These are phyloP conservation scores for Boloria euphrosyne DNA, from an alignment of 2,888 invertebrate genomes.

Conservation along the genomic window DNA sequence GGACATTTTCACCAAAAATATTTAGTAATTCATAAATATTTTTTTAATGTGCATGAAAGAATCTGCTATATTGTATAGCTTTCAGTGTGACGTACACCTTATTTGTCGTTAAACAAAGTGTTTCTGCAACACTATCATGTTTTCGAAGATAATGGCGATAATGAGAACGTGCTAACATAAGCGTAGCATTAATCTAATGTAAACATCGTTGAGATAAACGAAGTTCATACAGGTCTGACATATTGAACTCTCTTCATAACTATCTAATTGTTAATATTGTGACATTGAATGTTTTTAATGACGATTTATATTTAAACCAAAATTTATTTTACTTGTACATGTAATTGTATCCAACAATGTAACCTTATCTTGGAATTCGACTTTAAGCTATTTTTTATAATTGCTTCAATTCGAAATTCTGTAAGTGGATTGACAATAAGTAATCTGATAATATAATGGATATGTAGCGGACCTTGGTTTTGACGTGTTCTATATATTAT, in stretches of 20 bases:
- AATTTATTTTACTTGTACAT: neutral
- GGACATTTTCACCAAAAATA: too few relatives aligned
- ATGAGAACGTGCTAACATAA: slow-evolving; percentile 23
- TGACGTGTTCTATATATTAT: too few relatives aligned
- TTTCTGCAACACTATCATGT: slow-evolving; percentile 5
- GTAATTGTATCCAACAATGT: too few relatives aligned
- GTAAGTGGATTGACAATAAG: too few relatives aligned
- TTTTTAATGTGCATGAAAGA: too few relatives aligned
- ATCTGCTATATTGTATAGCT: neutral
- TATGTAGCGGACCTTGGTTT: too few relatives aligned
- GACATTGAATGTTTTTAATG: neutral
- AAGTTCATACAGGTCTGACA: slow-evolving; percentile 5
- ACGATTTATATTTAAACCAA: neutral
- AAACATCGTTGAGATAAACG: slow-evolving; percentile 18
- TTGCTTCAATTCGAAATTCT: neutral
- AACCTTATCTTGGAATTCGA: neutral
- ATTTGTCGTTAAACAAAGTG: slow-evolving; percentile 8
- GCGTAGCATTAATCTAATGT: slow-evolving; percentile 21
- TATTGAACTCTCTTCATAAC: slow-evolving; percentile 6
- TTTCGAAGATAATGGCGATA: slow-evolving; percentile 15
- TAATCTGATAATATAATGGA: too few relatives aligned
- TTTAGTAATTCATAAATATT: too few relatives aligned
- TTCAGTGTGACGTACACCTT: neutral
- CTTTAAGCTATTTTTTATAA: neutral
- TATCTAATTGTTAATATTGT: neutral